These are phyloP conservation scores for Pelosia muscerda DNA, from an alignment of 2,888 invertebrate genomes.

Conservation along the genomic window DNA sequence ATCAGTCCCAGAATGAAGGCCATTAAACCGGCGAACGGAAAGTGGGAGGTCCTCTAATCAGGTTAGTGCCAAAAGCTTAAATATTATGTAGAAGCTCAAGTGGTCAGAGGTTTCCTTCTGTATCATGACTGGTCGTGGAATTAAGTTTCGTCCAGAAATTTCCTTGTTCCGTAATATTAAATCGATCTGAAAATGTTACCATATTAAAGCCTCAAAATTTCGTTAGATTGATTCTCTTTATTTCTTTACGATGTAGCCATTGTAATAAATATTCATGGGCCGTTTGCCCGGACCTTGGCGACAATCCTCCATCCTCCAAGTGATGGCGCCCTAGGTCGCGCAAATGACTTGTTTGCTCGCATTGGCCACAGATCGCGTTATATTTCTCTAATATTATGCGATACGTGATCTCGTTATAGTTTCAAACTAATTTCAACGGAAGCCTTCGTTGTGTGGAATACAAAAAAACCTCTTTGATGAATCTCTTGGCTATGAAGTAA, in stretches of 20 bases:
- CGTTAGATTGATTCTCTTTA: neutral
- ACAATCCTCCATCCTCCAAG: neutral
- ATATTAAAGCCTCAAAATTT: too few relatives aligned
- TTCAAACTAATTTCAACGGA: constrained; percentile 55
- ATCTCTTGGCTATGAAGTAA: constrained; percentile 13
- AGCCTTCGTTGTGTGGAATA: constrained; percentile 45
- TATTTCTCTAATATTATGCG: constrained; percentile 65
- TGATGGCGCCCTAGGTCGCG: neutral
- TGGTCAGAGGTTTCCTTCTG: too few relatives aligned
- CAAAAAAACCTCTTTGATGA: constrained; percentile 46
- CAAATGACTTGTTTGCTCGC: constrained; percentile 16
- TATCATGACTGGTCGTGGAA: too few relatives aligned
- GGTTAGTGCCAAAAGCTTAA: too few relatives aligned
- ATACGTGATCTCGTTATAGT: constrained; percentile 65
- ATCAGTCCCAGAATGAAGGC: too few relatives aligned
- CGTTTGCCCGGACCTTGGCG: neutral
- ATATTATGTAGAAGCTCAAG: too few relatives aligned
- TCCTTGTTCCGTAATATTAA: too few relatives aligned
- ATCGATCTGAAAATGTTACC: too few relatives aligned
- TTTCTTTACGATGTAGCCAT: neutral
- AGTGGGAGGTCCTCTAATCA: too few relatives aligned
- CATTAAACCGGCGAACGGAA: too few relatives aligned
- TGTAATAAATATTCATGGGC: constrained; percentile 6
- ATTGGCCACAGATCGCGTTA: constrained; percentile 28
- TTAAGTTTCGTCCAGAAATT: too few relatives aligned